Evolutionary conservation across 1,140 invertebrate genomes (phyloP).

Genomic region (Panagrolaimus sp.): DNA sequence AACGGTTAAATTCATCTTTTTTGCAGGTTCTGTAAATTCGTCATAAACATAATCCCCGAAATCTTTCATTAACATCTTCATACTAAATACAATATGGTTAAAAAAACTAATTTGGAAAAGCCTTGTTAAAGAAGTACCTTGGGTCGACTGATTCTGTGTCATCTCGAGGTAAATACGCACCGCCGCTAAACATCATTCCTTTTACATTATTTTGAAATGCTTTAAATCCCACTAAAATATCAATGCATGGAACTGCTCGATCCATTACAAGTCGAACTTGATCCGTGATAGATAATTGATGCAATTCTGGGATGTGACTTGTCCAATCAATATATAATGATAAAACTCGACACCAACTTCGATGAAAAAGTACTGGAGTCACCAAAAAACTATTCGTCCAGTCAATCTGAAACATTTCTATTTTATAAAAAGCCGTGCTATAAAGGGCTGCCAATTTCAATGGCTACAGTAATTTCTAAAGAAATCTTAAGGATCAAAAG

Average conservation of each 20-base stretch:
- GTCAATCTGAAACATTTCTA: slow-evolving; percentile 12
- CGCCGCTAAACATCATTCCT: background rate
- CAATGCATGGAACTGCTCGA: background rate
- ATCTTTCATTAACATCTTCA: background rate
- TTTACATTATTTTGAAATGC: background rate
- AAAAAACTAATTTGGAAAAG: background rate
- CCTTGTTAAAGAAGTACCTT: too few relatives aligned
- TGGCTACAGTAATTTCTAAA: background rate
- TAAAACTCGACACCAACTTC: slow-evolving; percentile 4
- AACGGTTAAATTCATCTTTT: background rate
- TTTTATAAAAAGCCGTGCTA: too few relatives aligned
- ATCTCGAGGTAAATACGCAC: background rate
- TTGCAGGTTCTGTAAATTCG: background rate
- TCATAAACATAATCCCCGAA: background rate
- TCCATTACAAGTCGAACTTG: background rate
- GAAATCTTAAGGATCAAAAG: background rate
- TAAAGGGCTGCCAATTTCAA: too few relatives aligned
- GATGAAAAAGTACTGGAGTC: background rate
- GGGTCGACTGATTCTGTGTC: too few relatives aligned
- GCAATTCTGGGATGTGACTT: slow-evolving; percentile 6
- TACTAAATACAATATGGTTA: background rate
- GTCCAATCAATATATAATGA: background rate
- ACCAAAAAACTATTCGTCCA: background rate
- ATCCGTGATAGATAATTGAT: background rate
- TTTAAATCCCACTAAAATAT: background rate